These are phyloP conservation scores for Temnothorax ravouxi DNA, from an alignment of 2,888 invertebrate species.

Conservation along the genomic window DNA sequence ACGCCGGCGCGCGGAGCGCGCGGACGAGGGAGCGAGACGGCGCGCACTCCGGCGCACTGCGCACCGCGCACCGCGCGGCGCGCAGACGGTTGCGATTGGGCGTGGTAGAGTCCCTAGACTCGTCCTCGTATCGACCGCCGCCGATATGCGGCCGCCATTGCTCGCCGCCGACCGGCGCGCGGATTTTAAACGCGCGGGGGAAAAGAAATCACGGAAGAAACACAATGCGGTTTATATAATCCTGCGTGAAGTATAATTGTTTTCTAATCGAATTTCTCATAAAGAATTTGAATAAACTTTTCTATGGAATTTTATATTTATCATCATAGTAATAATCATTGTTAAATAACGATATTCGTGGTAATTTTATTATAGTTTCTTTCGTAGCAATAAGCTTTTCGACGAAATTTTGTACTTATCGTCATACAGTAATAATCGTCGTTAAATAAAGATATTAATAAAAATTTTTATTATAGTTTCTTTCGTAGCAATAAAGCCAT, in stretches of 20 bases:
- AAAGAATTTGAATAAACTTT: background rate
- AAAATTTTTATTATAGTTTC: background rate
- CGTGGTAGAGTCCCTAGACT: conserved; percentile 72
- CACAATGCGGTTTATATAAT: background rate
- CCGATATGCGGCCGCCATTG: conserved; percentile 57
- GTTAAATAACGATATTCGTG: background rate
- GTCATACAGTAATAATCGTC: too few species aligned
- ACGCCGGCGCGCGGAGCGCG: background rate
- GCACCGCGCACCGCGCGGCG: conserved; percentile 52
- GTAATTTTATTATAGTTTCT: background rate
- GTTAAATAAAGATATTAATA: background rate
- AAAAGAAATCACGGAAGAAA: background rate
- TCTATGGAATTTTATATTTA: background rate
- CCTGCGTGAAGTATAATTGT: background rate
- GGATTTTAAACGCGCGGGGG: conserved; percentile 51
- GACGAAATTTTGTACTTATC: too few species aligned
- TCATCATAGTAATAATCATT: background rate
- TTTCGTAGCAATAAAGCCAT: background rate
- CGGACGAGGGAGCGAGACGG: conserved; percentile 56
- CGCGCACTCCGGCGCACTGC: background rate
- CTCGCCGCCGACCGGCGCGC: conserved; percentile 49
- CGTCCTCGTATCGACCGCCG: conserved; percentile 68
- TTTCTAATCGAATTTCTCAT: background rate
- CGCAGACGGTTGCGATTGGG: conserved; percentile 73
- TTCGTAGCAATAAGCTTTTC: too few species aligned